Base-by-base conservation (phyloP, 2,797 vertebrate species). In the Leptodactylus fallax region DNA sequence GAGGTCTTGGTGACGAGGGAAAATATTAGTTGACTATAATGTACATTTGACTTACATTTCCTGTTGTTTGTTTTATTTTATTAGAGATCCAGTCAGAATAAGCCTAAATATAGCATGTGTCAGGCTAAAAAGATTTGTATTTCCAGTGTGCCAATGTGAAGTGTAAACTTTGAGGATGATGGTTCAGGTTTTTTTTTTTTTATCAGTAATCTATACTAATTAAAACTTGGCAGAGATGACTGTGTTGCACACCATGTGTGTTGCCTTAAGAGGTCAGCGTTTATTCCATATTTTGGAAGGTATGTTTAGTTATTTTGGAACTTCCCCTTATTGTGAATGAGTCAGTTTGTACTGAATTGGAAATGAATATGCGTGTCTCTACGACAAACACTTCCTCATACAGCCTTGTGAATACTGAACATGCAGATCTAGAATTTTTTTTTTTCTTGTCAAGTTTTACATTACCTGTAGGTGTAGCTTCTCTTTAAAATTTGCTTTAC, bases 311-410 rank as follows among this genome's bases (percentile, higher is more conserved):
- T 80, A 60, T 60, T 80, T 60, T 67, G 47, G 49, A 81, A 86
- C 51, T 81, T 86, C 78, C 65, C 85, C 53, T 87, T 80, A 55
- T 63, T 85, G 12, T 61, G 8, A 17, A 19, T 80, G 65, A 81
- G 63, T 81, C 78, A 47, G 19, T 76, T 63, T 53, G 17, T 76
- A 21, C 53, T 65, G 45, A 53, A 19, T 85, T 63, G 16, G 27
- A 27, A 67, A 78, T 69, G 13, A 51, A 23, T 72, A 72, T 69
- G 63, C 7, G 25, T 76, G 83, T 76, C 8, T 21, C 19, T 51
- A 58, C 67, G 36, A 23, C 55, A 17, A 55, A 79, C 16, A 79
- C 85, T 79, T 86, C 85, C 76, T 79, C 60, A 67, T 74, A 23
- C 14, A n/a, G 51, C 27, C 23, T 53, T 13, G 21, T 6, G 13